Base-by-base conservation (phyloP, 2,797 vertebrate species). In the Mus minutoides region DNA sequence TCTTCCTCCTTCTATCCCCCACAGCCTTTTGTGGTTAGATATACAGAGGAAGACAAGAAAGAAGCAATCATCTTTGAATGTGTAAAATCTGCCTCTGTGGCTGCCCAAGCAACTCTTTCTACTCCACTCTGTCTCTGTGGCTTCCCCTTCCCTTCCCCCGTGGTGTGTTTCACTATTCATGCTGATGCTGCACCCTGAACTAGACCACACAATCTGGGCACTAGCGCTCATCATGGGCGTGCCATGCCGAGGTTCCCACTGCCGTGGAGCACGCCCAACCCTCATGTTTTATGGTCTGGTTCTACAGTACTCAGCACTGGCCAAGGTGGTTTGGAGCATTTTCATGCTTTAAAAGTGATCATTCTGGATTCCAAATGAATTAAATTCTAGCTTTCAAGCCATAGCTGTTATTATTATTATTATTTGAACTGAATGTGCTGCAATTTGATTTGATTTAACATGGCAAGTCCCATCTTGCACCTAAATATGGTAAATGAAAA, bases 271-370 rank as follows among this genome's bases (percentile, higher is more conserved):
- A 26, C 10, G 34, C 85, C 54, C 40, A 16, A 22, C 78, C 76
- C 69, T 94, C 3, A 2, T 78, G 89, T 73, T 96, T 96, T 91
- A 94, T 26, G 84, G 93, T 67, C 43, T 96, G 89, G 64, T 95
- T 97, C 92, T 96, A 83, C 10, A 88, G 88, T 58, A 67, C 40
- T 4, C 86, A 52, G 58, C 67, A 78, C 95, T 92, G 78, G 96
- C 91, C 97, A 96, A 88, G 29, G 92, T 94, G 93, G 91, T 92
- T 95, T 97, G 97, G 97, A 97, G 90, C 52, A 87, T 92, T 86
- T 97, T 96, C 67, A 76, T 52, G 89, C 69, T 90, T 94, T 93
- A 95, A 96, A 97, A 95, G 71, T 34, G 56, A 95, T 62, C 34
- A 31, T 92, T 92, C 88, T 97, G 92, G 94, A 93, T 97, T 97